These are phyloP conservation scores for Lophotis ruficrista DNA, from an alignment of 2,113 vertebrate genomes.

Conservation along the genomic window DNA sequence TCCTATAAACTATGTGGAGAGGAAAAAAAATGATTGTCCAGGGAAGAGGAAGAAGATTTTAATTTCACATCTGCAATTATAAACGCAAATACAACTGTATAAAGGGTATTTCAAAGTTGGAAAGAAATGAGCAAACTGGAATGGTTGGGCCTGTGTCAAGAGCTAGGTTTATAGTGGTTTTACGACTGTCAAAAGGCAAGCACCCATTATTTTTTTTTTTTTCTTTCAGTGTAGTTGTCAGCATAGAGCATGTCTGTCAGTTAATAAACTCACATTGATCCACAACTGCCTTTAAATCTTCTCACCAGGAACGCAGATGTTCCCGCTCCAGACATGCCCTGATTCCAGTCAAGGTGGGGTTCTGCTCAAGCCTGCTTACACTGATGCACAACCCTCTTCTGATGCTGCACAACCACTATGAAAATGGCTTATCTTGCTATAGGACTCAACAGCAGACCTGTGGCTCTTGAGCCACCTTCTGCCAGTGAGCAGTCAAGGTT, in stretches of 20 bases:
- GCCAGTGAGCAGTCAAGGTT: background rate
- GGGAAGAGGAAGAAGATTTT: conserved; percentile 26
- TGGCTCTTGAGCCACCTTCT: background rate
- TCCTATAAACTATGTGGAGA: background rate
- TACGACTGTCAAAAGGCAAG: background rate
- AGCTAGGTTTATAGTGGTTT: background rate
- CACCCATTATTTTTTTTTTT: background rate
- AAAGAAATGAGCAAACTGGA: background rate
- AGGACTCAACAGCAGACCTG: rapidly evolving
- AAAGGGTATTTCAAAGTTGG: conserved; percentile 45
- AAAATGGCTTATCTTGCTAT: background rate
- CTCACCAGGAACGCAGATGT: background rate
- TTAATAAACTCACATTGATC: background rate
- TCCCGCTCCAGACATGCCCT: background rate
- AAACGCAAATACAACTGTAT: conserved; percentile 30
- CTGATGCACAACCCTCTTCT: background rate
- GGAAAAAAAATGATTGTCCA: background rate
- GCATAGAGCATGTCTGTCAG: background rate
- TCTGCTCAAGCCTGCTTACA: background rate
- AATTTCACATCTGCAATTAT: conserved; percentile 18
- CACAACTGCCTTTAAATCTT: background rate
- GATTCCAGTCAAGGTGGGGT: background rate
- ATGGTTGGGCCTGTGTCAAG: background rate
- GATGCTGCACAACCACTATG: background rate
- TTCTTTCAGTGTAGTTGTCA: background rate